Evolutionary conservation across 2,797 vertebrate species (phyloP).

Genomic region (Argentina silus): DNA sequence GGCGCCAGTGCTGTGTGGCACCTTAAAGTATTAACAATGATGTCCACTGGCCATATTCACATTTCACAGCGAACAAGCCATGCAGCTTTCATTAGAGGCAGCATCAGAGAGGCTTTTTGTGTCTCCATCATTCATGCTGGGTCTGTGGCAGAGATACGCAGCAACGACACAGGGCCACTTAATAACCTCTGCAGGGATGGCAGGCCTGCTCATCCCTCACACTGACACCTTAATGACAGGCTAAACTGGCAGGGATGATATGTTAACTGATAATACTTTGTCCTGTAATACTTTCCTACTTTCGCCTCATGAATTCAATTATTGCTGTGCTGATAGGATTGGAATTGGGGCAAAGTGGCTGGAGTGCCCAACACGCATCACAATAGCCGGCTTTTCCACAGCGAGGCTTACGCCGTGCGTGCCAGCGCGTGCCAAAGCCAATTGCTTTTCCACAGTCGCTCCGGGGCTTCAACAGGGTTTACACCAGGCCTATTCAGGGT

Average conservation of each 20-base stretch:
- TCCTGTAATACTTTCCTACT: background rate
- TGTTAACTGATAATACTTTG: constrained; percentile 58
- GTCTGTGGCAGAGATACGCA: constrained; percentile 32
- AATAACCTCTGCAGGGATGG: constrained; percentile 57
- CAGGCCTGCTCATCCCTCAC: constrained; percentile 46
- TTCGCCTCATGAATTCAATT: constrained; percentile 39
- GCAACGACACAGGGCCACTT: constrained; percentile 34
- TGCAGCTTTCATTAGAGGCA: constrained; percentile 50
- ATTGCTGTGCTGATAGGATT: constrained; percentile 29
- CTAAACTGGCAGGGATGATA: constrained; percentile 56
- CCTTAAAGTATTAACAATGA: constrained; percentile 55
- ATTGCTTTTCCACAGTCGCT: no score
- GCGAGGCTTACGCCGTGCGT: no score
- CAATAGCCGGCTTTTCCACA: no score
- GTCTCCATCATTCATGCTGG: constrained; percentile 44
- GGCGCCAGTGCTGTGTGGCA: background rate
- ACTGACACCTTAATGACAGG: constrained; percentile 55
- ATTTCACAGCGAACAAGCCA: constrained; percentile 37
- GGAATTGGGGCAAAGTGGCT: constrained; percentile 32
- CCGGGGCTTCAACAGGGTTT: no score
- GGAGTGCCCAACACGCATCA: background rate
- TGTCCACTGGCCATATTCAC: constrained; percentile 50
- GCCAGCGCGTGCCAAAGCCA: no score
- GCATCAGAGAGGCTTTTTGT: constrained; percentile 41
- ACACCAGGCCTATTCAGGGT: no score